phyloP scores from a whole-genome alignment of 2,888 invertebrate species.

The Metacarcinus magister region DNA sequence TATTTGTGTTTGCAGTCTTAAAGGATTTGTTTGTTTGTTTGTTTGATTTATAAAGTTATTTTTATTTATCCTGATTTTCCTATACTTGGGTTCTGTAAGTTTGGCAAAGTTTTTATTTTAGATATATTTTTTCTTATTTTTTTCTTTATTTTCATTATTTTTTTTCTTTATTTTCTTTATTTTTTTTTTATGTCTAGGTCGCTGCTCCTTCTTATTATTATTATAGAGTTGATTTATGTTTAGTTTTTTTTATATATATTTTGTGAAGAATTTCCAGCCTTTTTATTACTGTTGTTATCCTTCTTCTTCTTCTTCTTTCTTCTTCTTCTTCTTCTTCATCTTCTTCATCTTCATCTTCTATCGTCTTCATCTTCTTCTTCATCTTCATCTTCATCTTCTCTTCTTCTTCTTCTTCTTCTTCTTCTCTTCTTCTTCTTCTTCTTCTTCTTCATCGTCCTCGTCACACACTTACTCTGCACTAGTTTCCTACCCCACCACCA shows the following conservation, averaged over 20 bases:
- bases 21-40: conserved; percentile 4
- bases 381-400: neutral
- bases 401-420: neutral
- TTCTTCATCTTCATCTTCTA: neutral
- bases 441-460: neutral
- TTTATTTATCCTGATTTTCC: neutral
- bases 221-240: neutral
- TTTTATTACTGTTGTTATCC: neutral
- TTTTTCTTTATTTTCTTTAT: neutral
- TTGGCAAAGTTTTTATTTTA: neutral
- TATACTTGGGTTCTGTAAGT: neutral
- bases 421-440: neutral
- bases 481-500: neutral
- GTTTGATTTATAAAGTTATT: neutral
- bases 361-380: neutral
- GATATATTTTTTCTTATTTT: neutral
- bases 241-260: too few relatives aligned
- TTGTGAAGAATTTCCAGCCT: neutral
- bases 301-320: neutral
- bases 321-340: neutral
- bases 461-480: neutral
- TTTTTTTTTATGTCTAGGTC: neutral
- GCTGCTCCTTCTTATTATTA: neutral
- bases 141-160: neutral
- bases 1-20: neutral